These are phyloP conservation scores for Setipinna tenuifilis DNA, from an alignment of 2,797 vertebrate species.

Conservation along the genomic window DNA sequence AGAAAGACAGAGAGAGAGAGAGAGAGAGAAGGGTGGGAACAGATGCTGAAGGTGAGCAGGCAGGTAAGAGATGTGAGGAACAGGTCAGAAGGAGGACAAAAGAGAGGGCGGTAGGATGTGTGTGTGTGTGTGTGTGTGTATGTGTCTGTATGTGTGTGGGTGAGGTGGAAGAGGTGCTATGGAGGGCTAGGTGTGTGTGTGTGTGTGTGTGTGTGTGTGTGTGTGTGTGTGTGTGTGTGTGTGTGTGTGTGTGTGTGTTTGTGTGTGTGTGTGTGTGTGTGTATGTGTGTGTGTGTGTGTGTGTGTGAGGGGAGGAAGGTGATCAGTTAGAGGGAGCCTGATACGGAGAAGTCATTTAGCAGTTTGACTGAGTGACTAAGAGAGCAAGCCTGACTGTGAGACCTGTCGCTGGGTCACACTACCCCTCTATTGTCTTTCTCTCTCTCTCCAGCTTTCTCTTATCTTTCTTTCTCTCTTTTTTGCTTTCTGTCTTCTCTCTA, in stretches of 20 bases:
- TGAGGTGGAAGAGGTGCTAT: constrained; percentile 9
- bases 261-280: no score
- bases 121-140: not conserved
- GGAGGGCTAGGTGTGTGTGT: not conserved
- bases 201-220: not conserved
- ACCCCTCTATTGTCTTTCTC: not conserved
- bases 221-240: no score
- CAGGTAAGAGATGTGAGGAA: not conserved
- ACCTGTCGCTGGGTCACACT: not conserved
- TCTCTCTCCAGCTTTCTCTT: no score
- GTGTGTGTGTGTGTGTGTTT: no score
- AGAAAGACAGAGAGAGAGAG: no score
- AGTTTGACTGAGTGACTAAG: not conserved
- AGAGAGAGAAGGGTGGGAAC: not conserved
- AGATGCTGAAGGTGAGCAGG: not conserved
- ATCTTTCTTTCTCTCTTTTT: no score
- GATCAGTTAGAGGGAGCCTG: no score
- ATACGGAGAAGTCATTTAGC: not conserved
- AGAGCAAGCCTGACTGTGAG: not conserved
- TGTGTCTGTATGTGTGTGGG: not conserved
- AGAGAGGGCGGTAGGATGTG: constrained; percentile 20
- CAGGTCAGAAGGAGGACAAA: constrained; percentile 23
- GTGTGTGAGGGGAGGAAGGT: no score
- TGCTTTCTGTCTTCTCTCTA: no score
- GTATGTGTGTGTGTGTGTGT: no score